Base-by-base conservation (phyloP, 1,140 invertebrate species). In the Drosophila mojavensis region DNA sequence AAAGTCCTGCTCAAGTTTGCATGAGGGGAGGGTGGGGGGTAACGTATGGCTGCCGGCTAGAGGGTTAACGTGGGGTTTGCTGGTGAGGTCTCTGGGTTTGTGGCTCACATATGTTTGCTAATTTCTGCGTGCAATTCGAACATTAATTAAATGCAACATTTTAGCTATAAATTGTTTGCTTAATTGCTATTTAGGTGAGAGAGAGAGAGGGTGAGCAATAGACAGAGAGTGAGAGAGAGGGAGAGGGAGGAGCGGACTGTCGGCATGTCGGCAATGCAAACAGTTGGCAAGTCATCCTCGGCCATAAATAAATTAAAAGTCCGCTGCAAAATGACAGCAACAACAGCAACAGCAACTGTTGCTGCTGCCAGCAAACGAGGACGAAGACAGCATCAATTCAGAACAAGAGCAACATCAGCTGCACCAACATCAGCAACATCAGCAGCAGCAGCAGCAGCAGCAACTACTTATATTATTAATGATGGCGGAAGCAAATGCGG, bases 231-330 rank as follows among this genome's bases (percentile, higher is more conserved):
- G 0, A 17, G 30, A 63, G 41, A 28, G 51, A 28, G 13, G 13
- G 28, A 62, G 50, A 1, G 26, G 36, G 48, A 47, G 43, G 43
- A 9, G 43, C 9, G 43, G 6, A 41, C 11, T 26, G 41, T 51
- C 75, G 76, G 68, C 79, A 83, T 79, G 30, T 24, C 47, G 39
- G 20, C 67, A 88, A 86, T 88, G 75, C 61, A 71, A 75, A 71
- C 78, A 71, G 70, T 73, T 73, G 64, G 64, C 76, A 72, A 63
- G 75, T 69, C 66, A 69, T 78, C 66, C 67, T 79, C 62, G 73
- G 80, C 83, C 83, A 89, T 89, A 88, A 88, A 88, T 88, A 88
- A 88, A 88, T 88, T 88, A 88, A 88, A 83, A 88, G 83, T 88
- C 84, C 77, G 62, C 53, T 58, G 77, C 80, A 71, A 86, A 88